phyloP scores from a whole-genome alignment of 1,140 invertebrate genomes.

The Leptonema lineaticorne region DNA sequence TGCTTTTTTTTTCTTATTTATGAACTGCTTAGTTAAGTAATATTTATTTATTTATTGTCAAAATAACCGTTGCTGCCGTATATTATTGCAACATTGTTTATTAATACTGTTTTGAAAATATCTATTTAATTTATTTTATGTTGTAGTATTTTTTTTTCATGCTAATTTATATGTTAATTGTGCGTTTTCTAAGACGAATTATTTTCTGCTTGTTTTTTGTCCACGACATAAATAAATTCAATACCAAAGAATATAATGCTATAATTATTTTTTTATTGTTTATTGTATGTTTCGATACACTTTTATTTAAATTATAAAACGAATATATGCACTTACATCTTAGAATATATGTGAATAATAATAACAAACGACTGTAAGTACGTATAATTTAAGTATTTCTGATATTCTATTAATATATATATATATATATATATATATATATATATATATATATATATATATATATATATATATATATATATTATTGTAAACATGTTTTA shows the following conservation, averaged over 20 bases:
- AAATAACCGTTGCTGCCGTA: no score
- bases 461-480: background rate
- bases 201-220: background rate
- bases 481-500: background rate
- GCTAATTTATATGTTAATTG: background rate
- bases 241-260: background rate
- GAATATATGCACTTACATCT: no score
- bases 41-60: conserved; percentile 3
- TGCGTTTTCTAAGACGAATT: background rate
- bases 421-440: background rate
- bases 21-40: background rate
- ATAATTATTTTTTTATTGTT: background rate
- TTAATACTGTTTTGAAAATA: background rate
- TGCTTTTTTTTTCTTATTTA: background rate
- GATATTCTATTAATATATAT: background rate
- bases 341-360: no score
- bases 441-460: background rate
- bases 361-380: no score
- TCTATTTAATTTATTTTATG: background rate
- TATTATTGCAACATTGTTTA: background rate
- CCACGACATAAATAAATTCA: background rate
- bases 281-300: no score
- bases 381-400: no score
- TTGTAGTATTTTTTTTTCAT: background rate
- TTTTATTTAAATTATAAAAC: background rate